Percentiles rank a stretch among this genome's conserved stretches.
Evolutionary conservation across 2,797 vertebrate species (phyloP).

Genomic region (Melanotaenia nigrans): DNA sequence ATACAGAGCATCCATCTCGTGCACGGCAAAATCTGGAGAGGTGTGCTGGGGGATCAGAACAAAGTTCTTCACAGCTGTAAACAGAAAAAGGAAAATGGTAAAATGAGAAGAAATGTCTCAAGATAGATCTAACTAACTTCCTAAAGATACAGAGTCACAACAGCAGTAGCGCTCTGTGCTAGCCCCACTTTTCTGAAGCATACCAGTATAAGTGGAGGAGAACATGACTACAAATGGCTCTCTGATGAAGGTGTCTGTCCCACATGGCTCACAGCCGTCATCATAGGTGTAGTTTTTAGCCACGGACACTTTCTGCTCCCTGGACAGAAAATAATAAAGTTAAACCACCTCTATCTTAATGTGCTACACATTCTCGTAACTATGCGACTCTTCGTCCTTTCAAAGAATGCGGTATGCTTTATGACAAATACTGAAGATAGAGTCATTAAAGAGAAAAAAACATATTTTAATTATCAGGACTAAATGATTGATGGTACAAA

Average conservation of each 20-base stretch:
- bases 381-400: too few relatives aligned
- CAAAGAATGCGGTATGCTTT: too few relatives aligned
- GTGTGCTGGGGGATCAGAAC: conserved; percentile 91
- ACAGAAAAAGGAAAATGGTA: neutral
- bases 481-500: too few relatives aligned
- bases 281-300: conserved; percentile 87
- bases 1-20: conserved; percentile 86
- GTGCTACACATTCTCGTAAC: too few relatives aligned
- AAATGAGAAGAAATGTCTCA: too few relatives aligned
- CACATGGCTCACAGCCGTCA: conserved; percentile 81
- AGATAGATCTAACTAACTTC: too few relatives aligned
- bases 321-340: conserved; percentile 43
- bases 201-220: conserved; percentile 78
- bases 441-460: too few relatives aligned
- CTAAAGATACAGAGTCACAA: neutral
- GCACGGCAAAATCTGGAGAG: conserved; percentile 80
- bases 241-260: conserved; percentile 85
- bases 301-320: conserved; percentile 80
- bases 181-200: neutral
- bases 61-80: conserved; percentile 79
- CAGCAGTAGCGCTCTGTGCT: too few relatives aligned
- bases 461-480: too few relatives aligned
- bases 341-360: neutral
- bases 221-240: conserved; percentile 91
- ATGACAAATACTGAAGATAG: too few relatives aligned